Base-by-base conservation (phyloP, 2,888 invertebrate genomes). In the Congeria kusceri region DNA sequence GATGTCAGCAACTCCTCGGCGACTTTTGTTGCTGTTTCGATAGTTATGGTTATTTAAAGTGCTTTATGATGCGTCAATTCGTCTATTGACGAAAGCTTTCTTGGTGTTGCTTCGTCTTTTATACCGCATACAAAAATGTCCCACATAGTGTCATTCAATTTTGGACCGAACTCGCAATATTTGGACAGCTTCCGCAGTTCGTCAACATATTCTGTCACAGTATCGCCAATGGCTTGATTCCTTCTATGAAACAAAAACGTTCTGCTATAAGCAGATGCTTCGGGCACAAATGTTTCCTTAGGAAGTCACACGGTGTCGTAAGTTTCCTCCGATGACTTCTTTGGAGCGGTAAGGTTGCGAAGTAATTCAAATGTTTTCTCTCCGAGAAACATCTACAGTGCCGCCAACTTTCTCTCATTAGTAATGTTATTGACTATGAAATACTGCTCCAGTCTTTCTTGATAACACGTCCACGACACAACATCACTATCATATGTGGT, bases 141-240 rank as follows among this genome's bases (percentile, higher is more conserved):
- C n/a, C n/a, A n/a, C n/a, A n/a, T n/a, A n/a, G n/a, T n/a, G n/a
- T n/a, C n/a, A n/a, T n/a, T n/a, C n/a, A n/a, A n/a, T n/a, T n/a
- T n/a, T n/a, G n/a, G n/a, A 4, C 77, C 81, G 79, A 85, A 86
- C 32, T 79, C 47, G 61, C 79, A 84, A 49, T 80, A 70, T 49
- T 53, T 28, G 18, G 47, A 47, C 18, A 13, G 18, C 46, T 9
- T 9, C 18, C 46, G 46, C 18, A 83, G 27, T 59, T 39, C 68
- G 4, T 72, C 64, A 29, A 80, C 57, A 47, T 76, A 84, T 3
- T 71, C 63, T 25, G 28, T 58, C 0, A 77, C 67, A 1, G 59
- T 56, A 58, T 86, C 82, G 47, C 70, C 82, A 15, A 46, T 15
- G 4, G 39, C 25, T 39, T 83, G 82, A 44, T 82, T 74, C 3